Percentiles rank a stretch among this genome's conserved stretches.
These are phyloP conservation scores for Nanger granti DNA, from an alignment of 2,113 vertebrate species.

Conservation along the genomic window DNA sequence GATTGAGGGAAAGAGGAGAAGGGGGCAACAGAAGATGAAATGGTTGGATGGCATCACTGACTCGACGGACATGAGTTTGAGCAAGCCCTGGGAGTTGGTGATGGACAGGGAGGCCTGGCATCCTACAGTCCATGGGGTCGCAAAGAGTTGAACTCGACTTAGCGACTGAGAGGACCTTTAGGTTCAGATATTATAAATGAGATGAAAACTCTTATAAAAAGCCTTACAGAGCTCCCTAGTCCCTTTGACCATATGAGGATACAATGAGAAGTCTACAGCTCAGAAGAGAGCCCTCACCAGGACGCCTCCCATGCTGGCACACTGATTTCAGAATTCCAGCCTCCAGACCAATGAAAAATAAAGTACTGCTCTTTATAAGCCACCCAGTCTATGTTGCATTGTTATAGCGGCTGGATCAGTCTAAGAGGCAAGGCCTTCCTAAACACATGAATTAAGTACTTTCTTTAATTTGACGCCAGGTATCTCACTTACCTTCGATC, in stretches of 20 bases:
- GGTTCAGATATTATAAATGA: not conserved
- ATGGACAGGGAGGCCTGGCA: not conserved
- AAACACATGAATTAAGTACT: not conserved
- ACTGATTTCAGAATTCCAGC: not conserved
- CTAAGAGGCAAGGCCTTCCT: not conserved
- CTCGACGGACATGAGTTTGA: not conserved
- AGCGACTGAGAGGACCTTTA: not conserved
- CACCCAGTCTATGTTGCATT: not conserved
- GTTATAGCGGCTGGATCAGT: not conserved
- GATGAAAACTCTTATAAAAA: not conserved
- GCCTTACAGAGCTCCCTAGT: not conserved
- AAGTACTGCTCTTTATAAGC: not conserved
- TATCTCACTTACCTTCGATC: not conserved
- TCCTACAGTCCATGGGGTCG: not conserved
- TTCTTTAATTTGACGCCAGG: not conserved
- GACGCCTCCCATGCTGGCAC: not conserved
- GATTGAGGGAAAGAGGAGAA: not conserved
- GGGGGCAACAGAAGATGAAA: not conserved
- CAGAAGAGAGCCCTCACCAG: not conserved
- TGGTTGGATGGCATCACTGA: not conserved
- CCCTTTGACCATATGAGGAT: not conserved
- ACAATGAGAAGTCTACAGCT: not conserved
- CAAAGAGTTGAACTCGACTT: not conserved
- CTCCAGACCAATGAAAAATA: not conserved
- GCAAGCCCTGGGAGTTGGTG: not conserved